Conservation (phyloP, 2,888 invertebrate species). For the Phyto melanocephala region DNA sequence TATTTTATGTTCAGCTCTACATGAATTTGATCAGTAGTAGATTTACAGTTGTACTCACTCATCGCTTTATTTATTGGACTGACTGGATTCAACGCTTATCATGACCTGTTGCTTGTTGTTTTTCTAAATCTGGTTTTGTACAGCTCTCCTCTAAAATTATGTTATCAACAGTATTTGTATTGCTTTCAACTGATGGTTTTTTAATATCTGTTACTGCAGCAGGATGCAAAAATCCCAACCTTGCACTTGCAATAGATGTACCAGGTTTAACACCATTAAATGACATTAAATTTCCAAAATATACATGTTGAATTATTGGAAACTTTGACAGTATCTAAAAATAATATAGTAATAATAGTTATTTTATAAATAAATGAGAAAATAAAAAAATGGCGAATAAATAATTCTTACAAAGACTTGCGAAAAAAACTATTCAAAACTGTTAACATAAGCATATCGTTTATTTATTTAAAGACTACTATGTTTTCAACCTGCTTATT, state of each 20-base stretch:
- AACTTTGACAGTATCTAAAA: constrained; percentile 90
- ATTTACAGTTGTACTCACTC: background rate
- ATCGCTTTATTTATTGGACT: background rate
- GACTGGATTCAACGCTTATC: background rate
- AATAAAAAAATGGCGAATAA: no score
- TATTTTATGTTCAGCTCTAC: background rate
- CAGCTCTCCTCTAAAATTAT: background rate
- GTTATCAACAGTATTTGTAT: background rate
- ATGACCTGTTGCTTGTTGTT: background rate
- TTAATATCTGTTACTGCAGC: background rate
- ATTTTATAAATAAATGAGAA: background rate
- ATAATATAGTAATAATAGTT: background rate
- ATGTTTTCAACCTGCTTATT: no score
- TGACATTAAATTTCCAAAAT: constrained; percentile 93
- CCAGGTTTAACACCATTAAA: constrained; percentile 80
- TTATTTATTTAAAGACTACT: no score
- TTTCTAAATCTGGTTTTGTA: background rate
- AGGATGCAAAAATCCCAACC: constrained; percentile 73
- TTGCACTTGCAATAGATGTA: constrained; percentile 71
- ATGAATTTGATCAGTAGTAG: background rate
- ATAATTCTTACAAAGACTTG: no score
- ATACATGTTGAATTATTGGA: constrained; percentile 95
- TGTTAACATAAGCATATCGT: no score
- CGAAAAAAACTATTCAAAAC: no score
- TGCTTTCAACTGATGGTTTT: background rate